Base-by-base conservation (phyloP, 1,140 invertebrate species). In the Lysiphlebus fabarum region DNA sequence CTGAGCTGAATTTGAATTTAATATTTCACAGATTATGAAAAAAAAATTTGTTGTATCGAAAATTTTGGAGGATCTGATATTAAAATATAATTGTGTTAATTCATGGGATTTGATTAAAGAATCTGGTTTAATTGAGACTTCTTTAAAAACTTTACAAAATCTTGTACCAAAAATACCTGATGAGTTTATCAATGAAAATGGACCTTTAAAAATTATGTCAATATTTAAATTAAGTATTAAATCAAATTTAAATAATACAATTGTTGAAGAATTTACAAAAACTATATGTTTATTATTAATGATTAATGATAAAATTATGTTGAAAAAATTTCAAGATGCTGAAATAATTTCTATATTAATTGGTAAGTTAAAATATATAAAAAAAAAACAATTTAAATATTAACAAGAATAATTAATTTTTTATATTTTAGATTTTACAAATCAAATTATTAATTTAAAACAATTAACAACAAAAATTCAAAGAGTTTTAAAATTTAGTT, bases 101-200 rank as follows among this genome's bases (percentile, higher is more conserved):
- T 26, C 45, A 14, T 41, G 53, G 34, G 44, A 72, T 7, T 62
- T 73, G 44, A 17, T 42, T 14, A 42, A 53, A 7, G 12, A 70
- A 26, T 70, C 65, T 63, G 53, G 69, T 43, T 53, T 75, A 11
- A 66, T 65, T 41, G 56, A 59, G 12, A 62, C 67, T 26, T 66
- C 67, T 0, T 55, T 69, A 37, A 48, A 63, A 47, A 62, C 67
- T 7, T 49, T 77, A 12, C 58, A 65, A 4, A 37, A 58, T 48
- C 48, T 77, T 12, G 68, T 57, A 3, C 53, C 66, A 7, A 69
- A 63, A 62, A 67, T 77, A 36, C 56, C 67, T 7, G 10, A 64
- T 7, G 63, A 74, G 50, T 75, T 77, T 47, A n/a, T 72, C 3
- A 56, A 64, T 34, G 3, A 55, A 12, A 43, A 61, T 6, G 71